These are phyloP conservation scores for Fringilla coelebs DNA, from an alignment of 2,797 vertebrate species.

Conservation along the genomic window DNA sequence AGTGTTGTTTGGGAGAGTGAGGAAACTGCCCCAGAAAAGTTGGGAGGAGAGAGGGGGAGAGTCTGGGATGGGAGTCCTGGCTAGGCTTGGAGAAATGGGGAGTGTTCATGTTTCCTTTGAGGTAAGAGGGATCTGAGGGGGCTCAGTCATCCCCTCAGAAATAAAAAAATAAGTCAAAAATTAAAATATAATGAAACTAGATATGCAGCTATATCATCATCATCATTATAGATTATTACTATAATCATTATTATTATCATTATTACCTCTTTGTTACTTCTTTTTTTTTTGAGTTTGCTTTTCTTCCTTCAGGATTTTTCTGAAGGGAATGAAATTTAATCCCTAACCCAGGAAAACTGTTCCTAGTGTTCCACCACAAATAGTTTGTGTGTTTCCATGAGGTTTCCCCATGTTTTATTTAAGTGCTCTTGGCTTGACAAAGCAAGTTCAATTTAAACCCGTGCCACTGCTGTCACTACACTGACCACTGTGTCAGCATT, in stretches of 20 bases:
- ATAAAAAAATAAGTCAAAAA: not conserved
- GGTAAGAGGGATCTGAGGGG: not conserved
- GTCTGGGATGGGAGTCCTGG: not conserved
- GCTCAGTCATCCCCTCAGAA: not conserved
- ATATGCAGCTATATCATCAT: not conserved
- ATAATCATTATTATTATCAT: not conserved
- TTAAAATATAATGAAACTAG: not conserved
- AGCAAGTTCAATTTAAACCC: constrained; percentile 1
- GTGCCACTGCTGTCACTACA: not conserved
- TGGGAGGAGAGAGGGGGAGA: not conserved
- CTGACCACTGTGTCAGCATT: constrained; percentile 1
- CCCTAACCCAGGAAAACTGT: not conserved
- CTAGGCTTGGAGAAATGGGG: not conserved
- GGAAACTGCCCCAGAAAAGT: not conserved
- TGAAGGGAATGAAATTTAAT: not conserved
- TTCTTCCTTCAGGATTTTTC: not conserved
- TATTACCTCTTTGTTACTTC: not conserved
- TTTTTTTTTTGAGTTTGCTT: not conserved
- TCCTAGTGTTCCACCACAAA: not conserved
- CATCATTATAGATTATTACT: not conserved
- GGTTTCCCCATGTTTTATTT: not conserved
- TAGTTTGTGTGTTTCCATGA: not conserved
- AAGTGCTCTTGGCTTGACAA: constrained; percentile 17
- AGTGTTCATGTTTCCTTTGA: not conserved
- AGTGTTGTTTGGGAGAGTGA: not conserved